Evolutionary conservation across 2,888 invertebrate genomes (phyloP), one percentile per base, ranked within the genome.

Genomic region (Pyrochroa serraticornis): DNA sequence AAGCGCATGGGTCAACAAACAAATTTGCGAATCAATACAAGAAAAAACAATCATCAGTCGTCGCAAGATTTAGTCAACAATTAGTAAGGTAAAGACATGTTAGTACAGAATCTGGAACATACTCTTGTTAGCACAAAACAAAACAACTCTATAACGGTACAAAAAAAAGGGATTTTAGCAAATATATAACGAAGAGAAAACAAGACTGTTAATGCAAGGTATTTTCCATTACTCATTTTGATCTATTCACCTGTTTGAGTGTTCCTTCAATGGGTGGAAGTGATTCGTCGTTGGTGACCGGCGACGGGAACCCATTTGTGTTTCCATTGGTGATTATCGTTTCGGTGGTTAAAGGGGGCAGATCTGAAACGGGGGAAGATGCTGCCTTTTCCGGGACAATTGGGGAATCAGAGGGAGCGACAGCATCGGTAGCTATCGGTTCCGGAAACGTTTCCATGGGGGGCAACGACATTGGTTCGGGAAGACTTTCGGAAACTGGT

Each of bases 221-320:
- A 62, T 64, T 70, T 66, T 70, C 71, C 67, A 64, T 66, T 64
- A 65, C 62, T 60, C 53, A 49, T 52, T 50, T 9, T 39, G n/a
- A 32, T 48, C 67, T 77, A 77, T 76, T 79, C 79, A 79, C 79
- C 79, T 80, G 79, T 78, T 79, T 85, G 80, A 82, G 81, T 82
- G 77, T 82, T 82, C 65, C 82, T 82, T 58, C 84, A 82, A 76
- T 81, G 81, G 71, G 78, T 77, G 66, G 82, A 82, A 63, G 82
- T 81, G 78, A 82, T 66, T 77, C 68, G 79, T 79, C 81, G 22
- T 72, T 75, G 30, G 70, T 75, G 30, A 71, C 66, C 44, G 75
- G 75, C 41, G 84, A 75, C 44, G 76, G 75, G 54, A 74, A 71
- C 71, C 78, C 79, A 71, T 77, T 76, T 56, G 76, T 69, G 61